These are phyloP conservation scores for Thaleichthys pacificus DNA, from an alignment of 2,797 vertebrate genomes.

Conservation along the genomic window DNA sequence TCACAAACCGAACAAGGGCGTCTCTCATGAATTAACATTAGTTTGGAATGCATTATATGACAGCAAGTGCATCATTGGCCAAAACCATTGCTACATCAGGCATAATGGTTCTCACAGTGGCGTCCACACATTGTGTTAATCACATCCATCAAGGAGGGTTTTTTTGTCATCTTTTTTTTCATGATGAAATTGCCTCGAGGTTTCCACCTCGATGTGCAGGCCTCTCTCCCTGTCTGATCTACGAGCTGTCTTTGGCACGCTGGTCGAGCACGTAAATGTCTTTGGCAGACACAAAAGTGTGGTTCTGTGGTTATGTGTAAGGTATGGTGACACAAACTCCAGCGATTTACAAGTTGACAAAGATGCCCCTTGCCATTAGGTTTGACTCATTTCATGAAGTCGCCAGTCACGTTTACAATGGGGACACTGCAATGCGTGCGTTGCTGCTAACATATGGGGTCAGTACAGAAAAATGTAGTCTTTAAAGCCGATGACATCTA, in stretches of 20 bases:
- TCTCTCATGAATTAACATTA: not conserved
- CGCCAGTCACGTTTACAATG: constrained; percentile 60
- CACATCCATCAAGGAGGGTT: constrained; percentile 24
- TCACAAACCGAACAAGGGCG: not conserved
- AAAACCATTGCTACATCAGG: not conserved
- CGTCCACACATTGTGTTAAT: constrained; percentile 29
- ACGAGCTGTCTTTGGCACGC: constrained; percentile 58
- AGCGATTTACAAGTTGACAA: constrained; percentile 60
- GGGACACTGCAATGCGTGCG: constrained; percentile 40
- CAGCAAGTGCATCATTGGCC: not conserved
- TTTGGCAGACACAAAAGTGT: constrained; percentile 53
- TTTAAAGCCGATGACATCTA: constrained; percentile 58
- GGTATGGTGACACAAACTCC: constrained; percentile 49
- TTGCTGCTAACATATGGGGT: constrained; percentile 42
- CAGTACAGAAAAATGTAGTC: constrained; percentile 37
- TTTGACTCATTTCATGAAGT: constrained; percentile 49
- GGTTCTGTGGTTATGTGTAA: constrained; percentile 57
- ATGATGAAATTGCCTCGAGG: constrained; percentile 24
- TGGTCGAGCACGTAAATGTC: constrained; percentile 41
- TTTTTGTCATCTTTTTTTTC: constrained; percentile 23
- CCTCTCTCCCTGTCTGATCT: constrained; percentile 38
- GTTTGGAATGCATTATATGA: not conserved
- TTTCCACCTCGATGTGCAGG: constrained; percentile 36
- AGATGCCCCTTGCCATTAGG: constrained; percentile 49
- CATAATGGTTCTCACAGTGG: not conserved